Conservation (phyloP, 2,797 vertebrate genomes). For the Graptemys geographica region DNA sequence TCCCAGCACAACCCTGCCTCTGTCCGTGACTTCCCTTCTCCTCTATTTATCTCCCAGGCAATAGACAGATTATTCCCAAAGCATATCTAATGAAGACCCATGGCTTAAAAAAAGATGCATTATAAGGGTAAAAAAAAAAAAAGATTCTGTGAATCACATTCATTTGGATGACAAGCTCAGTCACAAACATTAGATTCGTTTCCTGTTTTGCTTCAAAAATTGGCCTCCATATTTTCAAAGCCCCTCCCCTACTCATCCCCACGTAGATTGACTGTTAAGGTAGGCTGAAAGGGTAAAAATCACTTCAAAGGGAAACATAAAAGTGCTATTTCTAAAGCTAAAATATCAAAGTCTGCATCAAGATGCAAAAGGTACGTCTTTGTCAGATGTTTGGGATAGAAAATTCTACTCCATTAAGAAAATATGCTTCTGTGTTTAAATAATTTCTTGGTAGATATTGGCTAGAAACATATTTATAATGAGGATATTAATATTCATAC, state of each 20-base stretch:
- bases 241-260: neutral
- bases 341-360: slow-evolving; percentile 29
- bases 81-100: neutral
- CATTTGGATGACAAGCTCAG: slow-evolving; percentile 28
- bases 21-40: neutral
- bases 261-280: slow-evolving; percentile 46
- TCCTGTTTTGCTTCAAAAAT: slow-evolving; percentile 53
- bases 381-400: slow-evolving; percentile 26
- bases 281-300: slow-evolving; percentile 15
- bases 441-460: slow-evolving; percentile 20
- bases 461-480: slow-evolving; percentile 40
- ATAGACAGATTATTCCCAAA: neutral
- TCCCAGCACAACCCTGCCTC: too few species aligned
- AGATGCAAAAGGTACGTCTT: slow-evolving; percentile 9
- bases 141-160: neutral
- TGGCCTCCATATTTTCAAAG: slow-evolving; percentile 44
- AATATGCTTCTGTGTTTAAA: neutral
- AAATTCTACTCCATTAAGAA: slow-evolving; percentile 11
- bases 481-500: slow-evolving; percentile 34
- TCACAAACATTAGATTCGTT: slow-evolving; percentile 12
- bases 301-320: slow-evolving; percentile 45
- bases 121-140: neutral
- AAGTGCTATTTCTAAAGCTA: slow-evolving; percentile 24
- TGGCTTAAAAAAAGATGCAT: neutral
- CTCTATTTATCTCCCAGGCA: neutral